Base-by-base conservation (phyloP, 2,888 invertebrate genomes). In the Crepidodera aurea region DNA sequence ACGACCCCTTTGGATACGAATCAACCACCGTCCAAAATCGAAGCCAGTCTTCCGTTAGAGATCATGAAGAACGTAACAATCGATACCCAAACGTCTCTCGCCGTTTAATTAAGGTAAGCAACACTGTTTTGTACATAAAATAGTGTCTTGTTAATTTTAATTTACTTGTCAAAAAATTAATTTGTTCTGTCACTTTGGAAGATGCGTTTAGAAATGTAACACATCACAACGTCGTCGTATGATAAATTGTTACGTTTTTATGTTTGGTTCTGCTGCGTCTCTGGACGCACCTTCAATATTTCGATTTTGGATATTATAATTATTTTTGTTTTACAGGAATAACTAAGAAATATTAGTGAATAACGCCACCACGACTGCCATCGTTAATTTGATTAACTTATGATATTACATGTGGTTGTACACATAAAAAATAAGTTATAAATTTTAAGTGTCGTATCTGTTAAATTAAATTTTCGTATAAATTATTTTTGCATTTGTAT, bases 1-100 rank as follows among this genome's bases (percentile, higher is more conserved):
- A 77, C 64, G 79, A 79, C 40, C 78, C 78, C 50, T 76, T 76
- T 67, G 70, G 74, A 65, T 61, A 60, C 56, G 71, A 74, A 55
- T 62, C 64, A 66, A 25, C 71, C 64, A 51, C 73, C 73, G 34
- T 74, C 72, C 60, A 71, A 65, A 65, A 69, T 72, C 62, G 73
- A 71, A 18, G 18, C 67, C 62, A 67, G 51, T 60, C 57, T 51
- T 46, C 61, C 61, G 7, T 67, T 71, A 32, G 71, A 69, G 61
- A 70, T 71, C 44, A 71, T 72, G 15, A 57, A 73, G 67, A 68
- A 72, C 16, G 61, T 69, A 13, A 63, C 66, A 16, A 70, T 71
- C 53, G 61, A 66, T 51, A 67, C 53, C 60, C 60, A 64, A 51
- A 48, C 62, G 54, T 56, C 59, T 42, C 27, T 42, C 27, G 42